Evolutionary conservation across 2,113 vertebrate species (phyloP).

Genomic region (Ammodytes dubius): DNA sequence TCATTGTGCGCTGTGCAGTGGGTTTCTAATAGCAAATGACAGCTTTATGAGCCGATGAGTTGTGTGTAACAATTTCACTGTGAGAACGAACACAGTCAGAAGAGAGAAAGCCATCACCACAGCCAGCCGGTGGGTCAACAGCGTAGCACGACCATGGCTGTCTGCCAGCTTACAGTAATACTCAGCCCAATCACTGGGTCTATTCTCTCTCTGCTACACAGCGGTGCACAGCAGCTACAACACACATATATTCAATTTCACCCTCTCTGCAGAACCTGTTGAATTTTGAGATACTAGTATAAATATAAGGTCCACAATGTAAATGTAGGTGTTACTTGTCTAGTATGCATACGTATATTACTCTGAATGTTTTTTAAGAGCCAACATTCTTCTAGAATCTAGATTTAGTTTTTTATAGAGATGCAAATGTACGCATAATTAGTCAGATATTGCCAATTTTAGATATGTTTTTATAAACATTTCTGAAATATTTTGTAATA

Average conservation of each 20-base stretch:
- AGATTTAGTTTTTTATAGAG: too few relatives aligned
- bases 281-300: slow-evolving; percentile 36
- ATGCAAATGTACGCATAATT: too few relatives aligned
- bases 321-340: too few relatives aligned
- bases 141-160: slow-evolving; percentile 37
- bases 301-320: too few relatives aligned
- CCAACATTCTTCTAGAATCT: too few relatives aligned
- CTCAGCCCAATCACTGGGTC: slow-evolving; percentile 43
- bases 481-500: too few relatives aligned
- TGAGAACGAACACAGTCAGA: slow-evolving; percentile 37
- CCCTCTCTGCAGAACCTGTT: slow-evolving; percentile 67
- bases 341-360: too few relatives aligned
- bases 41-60: slow-evolving; percentile 55
- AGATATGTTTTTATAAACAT: too few relatives aligned
- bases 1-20: slow-evolving; percentile 16
- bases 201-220: slow-evolving; percentile 30
- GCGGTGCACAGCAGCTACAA: slow-evolving; percentile 16
- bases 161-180: slow-evolving; percentile 53
- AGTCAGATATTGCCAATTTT: too few relatives aligned
- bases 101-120: slow-evolving; percentile 47
- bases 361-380: too few relatives aligned
- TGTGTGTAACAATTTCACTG: slow-evolving; percentile 45
- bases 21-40: slow-evolving; percentile 36
- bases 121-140: slow-evolving; percentile 29
- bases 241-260: slow-evolving; percentile 74